Base-by-base conservation (phyloP, 2,797 vertebrate species). In the Danio jaintianensis region DNA sequence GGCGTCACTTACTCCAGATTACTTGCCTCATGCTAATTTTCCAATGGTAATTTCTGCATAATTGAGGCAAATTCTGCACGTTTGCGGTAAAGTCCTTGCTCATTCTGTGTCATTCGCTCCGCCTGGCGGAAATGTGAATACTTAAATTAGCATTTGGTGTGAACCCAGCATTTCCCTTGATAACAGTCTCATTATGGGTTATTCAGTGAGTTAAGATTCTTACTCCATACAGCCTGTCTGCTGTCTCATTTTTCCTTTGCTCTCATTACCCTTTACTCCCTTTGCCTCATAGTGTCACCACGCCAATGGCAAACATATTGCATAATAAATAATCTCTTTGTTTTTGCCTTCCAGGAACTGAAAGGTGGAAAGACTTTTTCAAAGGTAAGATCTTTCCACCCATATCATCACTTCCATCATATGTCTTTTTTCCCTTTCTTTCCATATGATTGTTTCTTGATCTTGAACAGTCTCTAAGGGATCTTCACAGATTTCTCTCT, bases 311-410 rank as follows among this genome's bases (percentile, higher is more conserved):
- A 64, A 74, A 78, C 56, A 59, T 40, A 80, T 80, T 78, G 45
- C 59, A 71, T 79, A 80, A 80, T 70, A 36, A 75, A 29, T 63
- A 48, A 62, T 67, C 76, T 78, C 73, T 47, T 8, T 79, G 42
- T 73, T 80, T 20, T 18, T 7, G 5, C 3, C 10, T 81, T 92
- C 72, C 85, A 96, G 96, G 96, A 96, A 87, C 93, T 96, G 88
- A 96, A 96, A 90, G 96, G 96, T 48, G 96, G 96, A 89, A 96
- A 96, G 89, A 87, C 95, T 43, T 96, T 93, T 87, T 96, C 95
- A 84, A 96, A 96, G 95, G 96, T 96, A 94, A 91, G 93, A 86
- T 9, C 20, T 63, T 63, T 78, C n/a, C n/a, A 18, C 5, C 38
- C 6, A 22, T 38, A 38, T 18, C 18, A 68, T 66, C 10, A 50